Evolutionary conservation across 2,888 invertebrate species (phyloP).

Genomic region (Sisyra terminalis): DNA sequence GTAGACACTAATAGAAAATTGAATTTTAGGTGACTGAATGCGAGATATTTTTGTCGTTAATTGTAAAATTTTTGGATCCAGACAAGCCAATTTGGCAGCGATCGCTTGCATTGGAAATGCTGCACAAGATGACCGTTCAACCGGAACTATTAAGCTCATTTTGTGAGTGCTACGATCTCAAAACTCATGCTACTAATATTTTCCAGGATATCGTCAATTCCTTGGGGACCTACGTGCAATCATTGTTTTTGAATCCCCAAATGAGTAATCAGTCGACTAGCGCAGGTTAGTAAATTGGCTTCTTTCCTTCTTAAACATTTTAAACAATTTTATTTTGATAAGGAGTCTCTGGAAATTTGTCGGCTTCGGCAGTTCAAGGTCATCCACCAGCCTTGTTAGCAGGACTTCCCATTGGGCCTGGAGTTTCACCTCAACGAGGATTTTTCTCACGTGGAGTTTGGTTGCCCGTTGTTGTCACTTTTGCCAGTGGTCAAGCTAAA

Average conservation of each 20-base stretch:
- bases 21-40: conserved; percentile 76
- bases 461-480: conserved; percentile 74
- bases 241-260: conserved; percentile 63
- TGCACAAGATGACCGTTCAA: conserved; percentile 86
- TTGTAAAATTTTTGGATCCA: conserved; percentile 93
- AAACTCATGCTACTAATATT: conserved; percentile 82
- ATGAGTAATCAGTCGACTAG: conserved; percentile 34
- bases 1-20: conserved; percentile 7
- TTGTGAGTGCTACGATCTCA: conserved; percentile 90
- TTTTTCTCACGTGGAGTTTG: conserved; percentile 88
- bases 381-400: conserved; percentile 44
- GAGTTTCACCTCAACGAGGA: conserved; percentile 73
- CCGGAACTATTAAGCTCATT: conserved; percentile 78
- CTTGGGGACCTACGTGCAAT: conserved; percentile 86
- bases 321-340: conserved; percentile 4
- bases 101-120: conserved; percentile 84
- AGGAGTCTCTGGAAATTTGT: conserved; percentile 13
- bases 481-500: conserved; percentile 73
- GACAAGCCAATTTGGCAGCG: conserved; percentile 96
- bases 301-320: too few relatives aligned
- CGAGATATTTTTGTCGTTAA: conserved; percentile 92
- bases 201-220: conserved; percentile 92
- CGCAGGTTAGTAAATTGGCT: conserved; percentile 21
- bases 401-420: conserved; percentile 53
- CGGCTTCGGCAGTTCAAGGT: conserved; percentile 33